These are phyloP conservation scores for Gymnogyps californianus DNA, from an alignment of 2,113 vertebrate species.

Conservation along the genomic window DNA sequence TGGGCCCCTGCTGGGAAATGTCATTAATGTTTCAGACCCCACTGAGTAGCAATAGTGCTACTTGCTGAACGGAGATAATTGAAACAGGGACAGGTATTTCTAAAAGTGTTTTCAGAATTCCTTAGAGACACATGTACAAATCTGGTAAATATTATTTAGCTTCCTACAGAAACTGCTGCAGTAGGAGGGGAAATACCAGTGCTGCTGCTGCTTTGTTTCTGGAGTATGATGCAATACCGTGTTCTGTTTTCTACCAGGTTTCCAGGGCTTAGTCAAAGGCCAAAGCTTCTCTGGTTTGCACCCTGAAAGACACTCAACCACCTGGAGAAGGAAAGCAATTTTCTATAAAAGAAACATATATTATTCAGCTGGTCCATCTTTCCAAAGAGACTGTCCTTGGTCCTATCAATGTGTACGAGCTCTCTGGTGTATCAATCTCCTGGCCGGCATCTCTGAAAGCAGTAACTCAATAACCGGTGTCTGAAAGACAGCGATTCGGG, in stretches of 20 bases:
- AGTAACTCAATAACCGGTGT: neutral
- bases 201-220: neutral
- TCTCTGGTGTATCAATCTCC: neutral
- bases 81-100: conserved; percentile 59
- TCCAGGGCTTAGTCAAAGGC: neutral
- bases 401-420: fast-evolving
- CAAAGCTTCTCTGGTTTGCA: neutral
- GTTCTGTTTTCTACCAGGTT: neutral
- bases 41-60: conserved; percentile 50
- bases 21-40: conserved; percentile 61
- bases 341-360: neutral
- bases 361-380: neutral
- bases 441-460: neutral
- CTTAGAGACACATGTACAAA: neutral
- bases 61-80: conserved; percentile 57
- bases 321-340: neutral
- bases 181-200: neutral
- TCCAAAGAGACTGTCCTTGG: neutral
- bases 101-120: conserved; percentile 46
- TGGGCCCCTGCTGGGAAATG: conserved; percentile 49
- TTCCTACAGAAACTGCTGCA: conserved; percentile 26
- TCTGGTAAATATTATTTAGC: conserved; percentile 35
- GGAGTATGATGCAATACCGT: neutral
- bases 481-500: neutral
- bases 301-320: neutral